phyloP scores from a whole-genome alignment of 2,113 vertebrate species.

The Butorides virescens region DNA sequence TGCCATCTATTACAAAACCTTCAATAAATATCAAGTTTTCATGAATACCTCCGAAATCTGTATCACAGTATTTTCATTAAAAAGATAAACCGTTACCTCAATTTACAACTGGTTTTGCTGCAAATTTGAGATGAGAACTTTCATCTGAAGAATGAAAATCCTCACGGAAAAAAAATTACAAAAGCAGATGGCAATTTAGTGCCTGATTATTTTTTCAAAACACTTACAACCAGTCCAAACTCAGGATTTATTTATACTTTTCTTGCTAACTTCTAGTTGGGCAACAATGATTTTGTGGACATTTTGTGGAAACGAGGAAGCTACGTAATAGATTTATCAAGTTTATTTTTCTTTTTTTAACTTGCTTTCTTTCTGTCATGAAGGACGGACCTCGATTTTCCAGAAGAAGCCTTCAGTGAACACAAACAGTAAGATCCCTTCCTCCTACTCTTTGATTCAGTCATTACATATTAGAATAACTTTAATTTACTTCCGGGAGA shows the following conservation, averaged over 20 bases:
- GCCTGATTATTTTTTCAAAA: background rate
- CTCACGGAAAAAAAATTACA: background rate
- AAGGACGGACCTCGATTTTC: background rate
- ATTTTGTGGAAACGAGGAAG: background rate
- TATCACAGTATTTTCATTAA: background rate
- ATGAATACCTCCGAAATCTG: background rate
- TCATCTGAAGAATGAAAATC: background rate
- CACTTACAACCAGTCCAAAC: background rate
- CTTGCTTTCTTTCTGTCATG: background rate
- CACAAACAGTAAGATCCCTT: background rate
- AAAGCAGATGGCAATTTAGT: background rate
- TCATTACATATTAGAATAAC: background rate
- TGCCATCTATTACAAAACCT: background rate
- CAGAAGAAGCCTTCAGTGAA: background rate
- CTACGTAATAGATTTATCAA: background rate
- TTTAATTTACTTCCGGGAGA: background rate
- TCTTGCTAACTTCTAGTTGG: background rate
- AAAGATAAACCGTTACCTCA: background rate
- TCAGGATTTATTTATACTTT: background rate
- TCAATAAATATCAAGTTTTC: background rate
- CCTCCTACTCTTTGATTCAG: background rate
- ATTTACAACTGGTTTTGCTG: background rate
- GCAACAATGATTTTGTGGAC: background rate
- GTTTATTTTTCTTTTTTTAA: background rate
- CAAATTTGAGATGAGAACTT: background rate